Conservation (phyloP, 2,888 invertebrate species). For the Lysandra bellargus region DNA sequence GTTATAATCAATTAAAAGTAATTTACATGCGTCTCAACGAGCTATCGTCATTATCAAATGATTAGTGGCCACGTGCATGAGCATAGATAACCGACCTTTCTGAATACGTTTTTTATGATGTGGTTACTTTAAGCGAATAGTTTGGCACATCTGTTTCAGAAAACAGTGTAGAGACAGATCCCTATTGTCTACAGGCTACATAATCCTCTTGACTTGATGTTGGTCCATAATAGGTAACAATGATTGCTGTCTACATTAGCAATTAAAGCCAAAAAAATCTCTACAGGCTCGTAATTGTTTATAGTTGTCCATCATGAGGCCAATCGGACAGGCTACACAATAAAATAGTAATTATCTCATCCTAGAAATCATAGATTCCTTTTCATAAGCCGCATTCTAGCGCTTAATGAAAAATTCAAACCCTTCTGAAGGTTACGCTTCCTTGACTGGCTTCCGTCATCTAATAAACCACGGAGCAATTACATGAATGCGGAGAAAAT, state of each 20-base stretch:
- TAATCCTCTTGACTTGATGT: no score
- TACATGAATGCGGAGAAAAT: constrained; percentile 24
- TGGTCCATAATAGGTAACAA: no score
- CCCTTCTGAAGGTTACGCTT: constrained; percentile 40
- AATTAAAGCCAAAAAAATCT: no score
- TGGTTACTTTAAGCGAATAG: not conserved
- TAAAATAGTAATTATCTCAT: not conserved
- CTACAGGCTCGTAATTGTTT: no score
- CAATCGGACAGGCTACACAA: no score
- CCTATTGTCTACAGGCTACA: no score
- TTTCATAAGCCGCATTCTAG: constrained; percentile 36
- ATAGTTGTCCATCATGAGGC: no score
- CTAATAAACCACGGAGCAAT: constrained; percentile 31
- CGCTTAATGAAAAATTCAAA: constrained; percentile 41
- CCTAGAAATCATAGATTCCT: constrained; percentile 30
- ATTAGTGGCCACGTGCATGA: constrained; percentile 33
- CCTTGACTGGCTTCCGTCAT: constrained; percentile 38
- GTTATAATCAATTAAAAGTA: constrained; percentile 66
- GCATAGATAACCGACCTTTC: not conserved
- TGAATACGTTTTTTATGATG: not conserved
- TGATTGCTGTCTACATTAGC: no score
- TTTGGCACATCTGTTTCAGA: no score
- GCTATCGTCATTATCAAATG: constrained; percentile 30
- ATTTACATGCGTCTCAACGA: constrained; percentile 49
- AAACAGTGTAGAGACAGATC: no score